Evolutionary conservation across 2,888 invertebrate genomes (phyloP), one percentile per base, ranked within the genome.

Genomic region (Nomada lathburiana): DNA sequence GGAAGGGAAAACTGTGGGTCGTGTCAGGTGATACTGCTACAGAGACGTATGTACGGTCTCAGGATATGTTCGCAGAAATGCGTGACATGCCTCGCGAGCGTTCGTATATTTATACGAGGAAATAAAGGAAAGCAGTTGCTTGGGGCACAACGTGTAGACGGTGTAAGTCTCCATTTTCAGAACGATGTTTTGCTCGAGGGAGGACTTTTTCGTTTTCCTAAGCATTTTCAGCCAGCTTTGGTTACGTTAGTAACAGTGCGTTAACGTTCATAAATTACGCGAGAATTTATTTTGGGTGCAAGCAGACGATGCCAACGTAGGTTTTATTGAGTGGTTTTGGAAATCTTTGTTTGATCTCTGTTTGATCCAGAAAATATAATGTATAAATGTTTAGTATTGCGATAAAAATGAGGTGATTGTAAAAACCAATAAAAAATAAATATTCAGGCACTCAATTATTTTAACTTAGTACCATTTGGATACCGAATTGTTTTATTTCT

Each of bases 1-100:
- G 36, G 63, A 36, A 26, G 29, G 57, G 55, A 62, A 80, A 79
- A 75, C 63, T 42, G 79, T 67, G 53, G 70, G 44, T 18, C 70
- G 62, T 71, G 79, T 70, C 81, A 65, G 65, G 55, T 79, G 69
- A 60, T 74, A 74, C 60, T 18, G 73, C 73, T 78, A 60, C 50
- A 16, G 18, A 29, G 53, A 74, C 52, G 62, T 63, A 69, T 57
- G 47, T 47, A 47, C 47, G 62, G 68, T 36, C 42, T 29, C 26
- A n/a, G 69, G 57, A 73, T 72, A 67, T 47, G 65, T 55, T 55
- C 26, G 20, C 23, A 74, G 57, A 62, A 57, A 62, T 47, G 74
- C 52, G 69, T 74, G 79, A 77, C 69, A 72, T 47, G 72, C 68
- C 42, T 26, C 23, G 72, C 29, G 42, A 10, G 47, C 59, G 55